phyloP scores from a whole-genome alignment of 2,797 vertebrate genomes.

The Siniperca scherzeri region DNA sequence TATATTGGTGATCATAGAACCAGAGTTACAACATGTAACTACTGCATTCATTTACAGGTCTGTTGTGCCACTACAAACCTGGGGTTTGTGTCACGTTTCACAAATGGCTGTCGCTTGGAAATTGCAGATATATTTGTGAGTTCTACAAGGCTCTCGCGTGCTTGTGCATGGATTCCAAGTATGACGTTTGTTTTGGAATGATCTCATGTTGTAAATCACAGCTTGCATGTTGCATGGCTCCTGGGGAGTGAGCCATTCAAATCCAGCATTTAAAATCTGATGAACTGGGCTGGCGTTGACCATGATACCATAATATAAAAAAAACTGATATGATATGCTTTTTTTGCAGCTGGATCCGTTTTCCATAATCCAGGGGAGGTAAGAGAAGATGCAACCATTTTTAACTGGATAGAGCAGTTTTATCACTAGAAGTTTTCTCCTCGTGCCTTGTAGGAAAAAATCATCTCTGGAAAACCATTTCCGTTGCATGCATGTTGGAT shows the following conservation, averaged over 20 bases:
- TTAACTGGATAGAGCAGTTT: neutral
- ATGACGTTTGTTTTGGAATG: neutral
- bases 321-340: neutral
- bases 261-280: neutral
- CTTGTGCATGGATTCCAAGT: neutral
- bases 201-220: neutral
- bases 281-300: neutral
- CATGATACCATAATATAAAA: neutral
- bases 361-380: neutral
- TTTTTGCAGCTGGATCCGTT: neutral
- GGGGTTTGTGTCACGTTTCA: neutral
- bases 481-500: neutral
- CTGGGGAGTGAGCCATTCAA: neutral
- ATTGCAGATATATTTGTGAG: neutral
- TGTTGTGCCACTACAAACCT: neutral
- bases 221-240: neutral
- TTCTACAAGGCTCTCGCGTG: neutral
- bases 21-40: neutral
- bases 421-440: neutral
- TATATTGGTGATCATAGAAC: neutral
- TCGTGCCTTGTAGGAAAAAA: neutral
- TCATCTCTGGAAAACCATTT: neutral
- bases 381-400: neutral
- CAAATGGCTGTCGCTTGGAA: neutral
- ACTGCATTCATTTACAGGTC: neutral